phyloP scores from a whole-genome alignment of 2,113 vertebrate species.

The Emydura subglobosa region DNA sequence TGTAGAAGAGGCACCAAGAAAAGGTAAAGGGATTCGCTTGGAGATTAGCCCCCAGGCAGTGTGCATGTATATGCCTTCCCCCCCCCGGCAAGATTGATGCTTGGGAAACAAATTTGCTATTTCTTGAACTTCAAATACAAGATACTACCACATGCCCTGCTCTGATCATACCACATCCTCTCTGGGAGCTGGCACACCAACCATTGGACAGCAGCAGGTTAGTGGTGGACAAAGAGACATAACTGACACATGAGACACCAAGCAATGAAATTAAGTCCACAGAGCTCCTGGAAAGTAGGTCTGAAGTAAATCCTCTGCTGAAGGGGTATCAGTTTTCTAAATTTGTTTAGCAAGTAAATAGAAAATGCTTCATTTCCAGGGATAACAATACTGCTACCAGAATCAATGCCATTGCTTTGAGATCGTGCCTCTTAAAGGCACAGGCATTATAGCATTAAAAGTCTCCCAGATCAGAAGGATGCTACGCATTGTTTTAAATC shows the following conservation, averaged over 20 bases:
- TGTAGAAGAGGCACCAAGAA: not conserved
- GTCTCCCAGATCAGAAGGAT: too few relatives aligned
- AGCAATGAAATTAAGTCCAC: rapidly evolving
- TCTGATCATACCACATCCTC: rapidly evolving
- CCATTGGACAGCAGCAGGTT: rapidly evolving
- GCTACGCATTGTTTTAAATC: too few relatives aligned
- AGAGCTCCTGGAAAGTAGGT: rapidly evolving
- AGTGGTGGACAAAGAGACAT: rapidly evolving
- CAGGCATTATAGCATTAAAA: not conserved
- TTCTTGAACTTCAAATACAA: not conserved
- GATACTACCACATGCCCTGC: rapidly evolving
- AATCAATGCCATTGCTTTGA: not conserved
- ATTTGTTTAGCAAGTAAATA: not conserved
- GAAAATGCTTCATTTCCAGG: not conserved
- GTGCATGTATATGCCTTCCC: rapidly evolving
- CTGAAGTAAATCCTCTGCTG: too few relatives aligned
- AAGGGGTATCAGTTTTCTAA: not conserved
- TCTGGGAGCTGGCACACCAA: rapidly evolving
- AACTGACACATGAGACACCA: rapidly evolving
- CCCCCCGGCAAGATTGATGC: not conserved
- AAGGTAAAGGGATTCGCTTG: rapidly evolving
- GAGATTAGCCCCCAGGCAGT: not conserved
- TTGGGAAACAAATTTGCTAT: rapidly evolving
- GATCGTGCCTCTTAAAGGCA: rapidly evolving
- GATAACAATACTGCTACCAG: not conserved